phyloP scores from a whole-genome alignment of 2,888 invertebrate species.

The Netelia fuscicornis region DNA sequence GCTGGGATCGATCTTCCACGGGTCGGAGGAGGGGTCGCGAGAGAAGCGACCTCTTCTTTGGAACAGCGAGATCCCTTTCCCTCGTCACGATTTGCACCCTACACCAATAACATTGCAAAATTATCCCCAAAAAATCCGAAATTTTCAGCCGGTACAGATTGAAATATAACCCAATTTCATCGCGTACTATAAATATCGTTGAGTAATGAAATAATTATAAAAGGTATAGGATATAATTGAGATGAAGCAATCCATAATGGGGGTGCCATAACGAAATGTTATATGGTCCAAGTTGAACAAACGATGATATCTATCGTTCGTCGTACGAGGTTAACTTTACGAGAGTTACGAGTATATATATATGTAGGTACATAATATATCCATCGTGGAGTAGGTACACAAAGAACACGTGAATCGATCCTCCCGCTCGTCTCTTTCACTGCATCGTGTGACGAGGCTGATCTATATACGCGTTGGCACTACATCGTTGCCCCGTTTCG shows the following conservation, averaged over 20 bases:
- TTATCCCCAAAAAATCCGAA: conserved; percentile 35
- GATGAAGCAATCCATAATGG: not conserved
- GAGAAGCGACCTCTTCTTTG: conserved; percentile 71
- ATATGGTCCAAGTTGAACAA: not conserved
- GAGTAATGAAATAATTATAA: conserved; percentile 4
- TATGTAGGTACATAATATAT: not conserved
- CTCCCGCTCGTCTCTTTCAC: conserved; percentile 35
- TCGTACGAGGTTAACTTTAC: not conserved
- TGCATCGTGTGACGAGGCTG: conserved; percentile 31
- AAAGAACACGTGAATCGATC: conserved; percentile 55
- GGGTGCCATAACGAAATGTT: not conserved
- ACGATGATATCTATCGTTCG: not conserved
- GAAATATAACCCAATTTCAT: conserved; percentile 13
- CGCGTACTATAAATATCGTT: not conserved
- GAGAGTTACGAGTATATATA: not conserved
- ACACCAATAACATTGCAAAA: conserved; percentile 10
- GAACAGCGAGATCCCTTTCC: conserved; percentile 50
- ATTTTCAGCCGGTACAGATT: not conserved
- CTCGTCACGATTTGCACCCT: conserved; percentile 15
- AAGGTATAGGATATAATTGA: not conserved
- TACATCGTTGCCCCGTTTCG: not conserved
- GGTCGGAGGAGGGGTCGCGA: conserved; percentile 72
- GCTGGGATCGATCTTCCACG: conserved; percentile 79
- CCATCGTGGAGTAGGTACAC: not conserved
- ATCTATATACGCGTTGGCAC: conserved; percentile 20